Conservation (phyloP, 2,797 vertebrate species). For the Okamejei kenojei region DNA sequence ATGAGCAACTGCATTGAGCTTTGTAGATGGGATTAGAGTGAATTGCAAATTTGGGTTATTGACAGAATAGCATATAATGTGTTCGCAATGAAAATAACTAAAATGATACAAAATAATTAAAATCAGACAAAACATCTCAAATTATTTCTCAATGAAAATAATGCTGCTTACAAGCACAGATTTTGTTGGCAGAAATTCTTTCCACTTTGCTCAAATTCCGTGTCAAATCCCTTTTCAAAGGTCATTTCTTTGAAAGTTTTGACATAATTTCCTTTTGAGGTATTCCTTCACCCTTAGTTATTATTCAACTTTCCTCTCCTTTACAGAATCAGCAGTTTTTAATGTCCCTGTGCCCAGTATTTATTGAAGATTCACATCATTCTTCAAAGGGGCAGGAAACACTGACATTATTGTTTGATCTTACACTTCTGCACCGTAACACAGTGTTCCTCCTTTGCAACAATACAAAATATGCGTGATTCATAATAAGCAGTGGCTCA, state of each 20-base stretch:
- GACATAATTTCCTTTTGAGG: slow-evolving; percentile 23
- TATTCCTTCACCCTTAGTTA: background rate
- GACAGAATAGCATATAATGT: background rate
- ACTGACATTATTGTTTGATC: slow-evolving; percentile 12
- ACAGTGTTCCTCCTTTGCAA: background rate
- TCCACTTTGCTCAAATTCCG: background rate
- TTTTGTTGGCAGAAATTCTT: background rate
- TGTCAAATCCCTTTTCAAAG: background rate
- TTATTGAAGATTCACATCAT: slow-evolving; percentile 13
- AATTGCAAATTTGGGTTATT: too few species aligned
- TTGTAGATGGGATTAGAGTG: too few species aligned
- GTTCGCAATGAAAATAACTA: background rate
- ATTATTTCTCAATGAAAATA: background rate
- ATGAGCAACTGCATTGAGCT: background rate
- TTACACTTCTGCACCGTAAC: slow-evolving; percentile 5
- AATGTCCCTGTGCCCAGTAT: background rate
- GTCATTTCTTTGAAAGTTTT: slow-evolving; percentile 23
- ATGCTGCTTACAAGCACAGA: background rate
- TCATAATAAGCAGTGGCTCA: background rate
- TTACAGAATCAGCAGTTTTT: slow-evolving; percentile 28
- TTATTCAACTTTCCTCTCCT: slow-evolving; percentile 20
- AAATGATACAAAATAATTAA: background rate
- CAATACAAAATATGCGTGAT: slow-evolving; percentile 11
- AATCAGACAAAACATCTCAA: background rate
- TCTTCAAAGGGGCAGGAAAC: background rate